phyloP scores from a whole-genome alignment of 2,113 vertebrate genomes.

The Taxidea taxus region DNA sequence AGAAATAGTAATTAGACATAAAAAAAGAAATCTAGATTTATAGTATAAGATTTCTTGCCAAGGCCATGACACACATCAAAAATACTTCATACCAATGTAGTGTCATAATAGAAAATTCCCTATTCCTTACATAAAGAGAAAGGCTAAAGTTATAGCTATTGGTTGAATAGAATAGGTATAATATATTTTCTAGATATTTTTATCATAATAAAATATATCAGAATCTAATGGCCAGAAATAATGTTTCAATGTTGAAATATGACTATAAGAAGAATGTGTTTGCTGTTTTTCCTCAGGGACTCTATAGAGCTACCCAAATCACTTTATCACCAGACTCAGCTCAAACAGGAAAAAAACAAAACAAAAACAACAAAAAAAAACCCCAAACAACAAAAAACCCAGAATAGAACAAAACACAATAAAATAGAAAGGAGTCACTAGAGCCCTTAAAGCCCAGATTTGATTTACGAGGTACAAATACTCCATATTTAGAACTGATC shows the following conservation, averaged over 20 bases:
- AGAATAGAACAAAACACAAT: neutral
- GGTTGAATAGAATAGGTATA: neutral
- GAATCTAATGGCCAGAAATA: neutral
- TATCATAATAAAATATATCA: neutral
- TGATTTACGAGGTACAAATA: constrained; percentile 34
- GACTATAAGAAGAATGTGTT: neutral
- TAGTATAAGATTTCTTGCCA: neutral
- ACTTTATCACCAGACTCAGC: neutral
- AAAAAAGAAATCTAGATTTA: neutral
- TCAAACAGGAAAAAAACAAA: neutral
- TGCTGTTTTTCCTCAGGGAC: neutral
- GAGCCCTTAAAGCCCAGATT: neutral
- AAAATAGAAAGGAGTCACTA: neutral
- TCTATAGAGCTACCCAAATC: neutral
- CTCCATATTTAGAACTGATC: constrained; percentile 7
- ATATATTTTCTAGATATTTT: neutral
- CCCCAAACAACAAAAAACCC: neutral
- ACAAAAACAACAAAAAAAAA: neutral
- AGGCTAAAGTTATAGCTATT: neutral
- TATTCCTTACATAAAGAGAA: neutral
- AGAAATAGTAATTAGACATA: neutral
- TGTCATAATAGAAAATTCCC: neutral
- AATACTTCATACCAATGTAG: neutral
- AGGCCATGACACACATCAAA: neutral
- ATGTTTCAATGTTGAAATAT: neutral